Evolutionary conservation across 2,888 invertebrate species (phyloP), one percentile per base, ranked within the genome.

Genomic region (Panopea generosa): DNA sequence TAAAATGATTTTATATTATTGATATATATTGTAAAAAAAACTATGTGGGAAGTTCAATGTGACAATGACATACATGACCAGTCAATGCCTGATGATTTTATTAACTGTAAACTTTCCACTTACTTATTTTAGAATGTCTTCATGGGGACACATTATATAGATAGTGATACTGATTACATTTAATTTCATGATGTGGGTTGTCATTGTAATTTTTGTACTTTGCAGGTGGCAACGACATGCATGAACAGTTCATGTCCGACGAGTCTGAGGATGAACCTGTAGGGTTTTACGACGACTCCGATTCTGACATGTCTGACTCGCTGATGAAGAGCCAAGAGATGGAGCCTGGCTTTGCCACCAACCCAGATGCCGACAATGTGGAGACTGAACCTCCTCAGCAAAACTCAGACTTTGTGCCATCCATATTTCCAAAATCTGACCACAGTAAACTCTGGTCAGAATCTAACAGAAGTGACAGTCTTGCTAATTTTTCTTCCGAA

Each of bases 251-350:
- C 50, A 55, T 90, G 57, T 87, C 89, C 2, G 90, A 88, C 45
- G 88, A 90, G 9, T 89, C 88, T 16, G 88, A 90, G n/a, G 91
- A 91, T 49, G 84, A 88, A 65, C 86, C 86, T 6, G 84, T 89
- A 24, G 90, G 87, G 75, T 88, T 91, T 72, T 88, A 88, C 56
- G 83, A 86, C 26, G 87, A 89, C 22, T 88, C 87, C 2, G 90
- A 90, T 67, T 89, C 89, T 0, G 91, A 90, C 60, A 80, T 89
- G 62, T 90, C 91, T 1, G 91, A 91, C 73, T 83, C 87, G 45
- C 79, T 90, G 47, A 90, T 90, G 88, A 88, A 88, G 47, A 89
- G 88, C 50, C 90, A 90, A 77, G 91, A 91, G 61, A 81, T 90
- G 40, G 82, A 86, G 40, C 86, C 89, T 0, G 90, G 89, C 20